Percentiles rank a stretch among this genome's conserved stretches.
These are phyloP conservation scores for Leptothorax acervorum DNA, from an alignment of 2,888 invertebrate genomes.

Conservation along the genomic window DNA sequence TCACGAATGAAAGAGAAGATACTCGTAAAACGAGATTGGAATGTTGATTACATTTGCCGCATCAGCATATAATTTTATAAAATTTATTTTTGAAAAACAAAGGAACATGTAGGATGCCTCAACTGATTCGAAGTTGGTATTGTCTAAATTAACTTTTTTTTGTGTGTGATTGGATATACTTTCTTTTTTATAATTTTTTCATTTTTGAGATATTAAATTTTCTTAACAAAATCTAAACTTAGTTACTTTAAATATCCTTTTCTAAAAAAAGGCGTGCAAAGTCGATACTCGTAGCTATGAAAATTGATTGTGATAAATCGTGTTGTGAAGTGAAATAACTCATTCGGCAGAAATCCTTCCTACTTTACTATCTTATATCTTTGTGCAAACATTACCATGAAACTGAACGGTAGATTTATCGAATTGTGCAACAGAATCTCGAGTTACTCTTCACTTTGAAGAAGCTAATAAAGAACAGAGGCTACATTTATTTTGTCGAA, in stretches of 20 bases:
- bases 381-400: not conserved
- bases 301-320: not conserved
- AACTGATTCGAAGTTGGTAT: not conserved
- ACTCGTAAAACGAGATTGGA: not conserved
- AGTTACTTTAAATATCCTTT: not conserved
- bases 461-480: not conserved
- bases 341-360: not conserved
- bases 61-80: not conserved
- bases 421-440: slow-evolving; percentile 23
- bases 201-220: not conserved
- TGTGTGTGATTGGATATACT: not conserved
- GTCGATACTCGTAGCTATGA: not conserved
- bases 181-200: not conserved
- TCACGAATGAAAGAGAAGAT: not conserved
- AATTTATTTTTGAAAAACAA: not conserved
- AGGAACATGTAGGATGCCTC: not conserved
- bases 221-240: not conserved
- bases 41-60: not conserved
- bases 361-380: not conserved
- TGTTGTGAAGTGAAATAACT: not conserved
- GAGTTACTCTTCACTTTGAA: not conserved
- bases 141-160: not conserved
- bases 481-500: slow-evolving; percentile 39
- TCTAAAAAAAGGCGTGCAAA: no score
- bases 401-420: slow-evolving; percentile 2